Evolutionary conservation across 92 coral and sea anemone species (phyloP), one percentile per base, ranked within the genome.

Genomic region (Nematostella vectensis): DNA sequence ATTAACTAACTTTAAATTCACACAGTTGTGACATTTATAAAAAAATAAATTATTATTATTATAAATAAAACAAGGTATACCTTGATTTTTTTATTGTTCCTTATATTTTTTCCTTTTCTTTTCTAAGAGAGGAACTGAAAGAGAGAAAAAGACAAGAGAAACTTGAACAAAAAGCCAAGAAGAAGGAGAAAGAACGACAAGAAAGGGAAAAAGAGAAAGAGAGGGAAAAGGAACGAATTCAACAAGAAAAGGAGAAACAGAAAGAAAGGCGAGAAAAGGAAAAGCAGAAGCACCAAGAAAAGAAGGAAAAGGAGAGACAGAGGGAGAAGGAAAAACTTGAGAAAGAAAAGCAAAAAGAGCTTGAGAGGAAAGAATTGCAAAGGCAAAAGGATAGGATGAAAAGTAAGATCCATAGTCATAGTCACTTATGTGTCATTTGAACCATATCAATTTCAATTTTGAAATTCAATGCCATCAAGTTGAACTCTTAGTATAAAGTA

Each of bases 131-230:
- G 52, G 70, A 74, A 70, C 51, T 85, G 29, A 85, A 85, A 42
- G 88, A 85, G 47, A 85, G 70, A 59, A 85, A 85, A 55, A 79
- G 85, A 11, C 71, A 85, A 66, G 94, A 85, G 44, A 85, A 85
- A 59, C 74, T 85, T 16, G 88, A 80, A 28, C 94, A 80, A 45
- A 80, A 77, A 47, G 82, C 91, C 10, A 75, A 72, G 40, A 75
- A 78, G 27, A 76, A 69, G 36, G 69, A 50, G 50, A 59, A 51
- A 28, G 57, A 63, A 24, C 51, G 50, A 39, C 60, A 21, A 26
- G 83, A 79, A 44, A 80, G 79, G 44, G 85, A 82, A 48, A 71
- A 71, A 23, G 86, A 79, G 20, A 58, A 63, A 20, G 65, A 75
- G 66, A 47, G 56, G 25, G 71, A 55, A 48, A 40, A 44, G 29